Conservation (phyloP, 2,888 invertebrate genomes). For the Stenolophus ochropezus region DNA sequence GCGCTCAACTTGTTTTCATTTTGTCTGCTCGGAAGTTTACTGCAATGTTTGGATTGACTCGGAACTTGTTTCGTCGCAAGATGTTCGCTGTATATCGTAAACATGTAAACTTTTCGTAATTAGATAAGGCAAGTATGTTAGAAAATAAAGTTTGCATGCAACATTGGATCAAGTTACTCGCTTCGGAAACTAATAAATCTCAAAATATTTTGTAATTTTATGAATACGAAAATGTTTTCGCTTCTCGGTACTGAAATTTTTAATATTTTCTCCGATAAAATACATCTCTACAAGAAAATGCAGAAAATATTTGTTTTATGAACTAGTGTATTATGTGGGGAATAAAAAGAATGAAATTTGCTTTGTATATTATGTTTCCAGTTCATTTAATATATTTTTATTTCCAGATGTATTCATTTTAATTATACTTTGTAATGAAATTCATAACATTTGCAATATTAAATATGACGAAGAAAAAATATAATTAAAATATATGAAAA, state of each 20-base stretch:
- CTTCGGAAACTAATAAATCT: constrained; percentile 1
- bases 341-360: neutral
- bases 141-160: constrained; percentile 26
- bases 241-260: constrained; percentile 7
- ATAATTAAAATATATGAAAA: neutral
- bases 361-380: neutral
- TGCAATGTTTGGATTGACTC: constrained; percentile 30
- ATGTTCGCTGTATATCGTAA: constrained; percentile 31
- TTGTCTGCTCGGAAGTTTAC: constrained; percentile 14
- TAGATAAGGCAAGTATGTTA: constrained; percentile 38
- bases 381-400: neutral
- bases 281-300: neutral
- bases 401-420: neutral
- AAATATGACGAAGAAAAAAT: neutral
- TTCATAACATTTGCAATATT: neutral
- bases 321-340: neutral
- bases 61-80: constrained; percentile 20
- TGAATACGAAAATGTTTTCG: constrained; percentile 27
- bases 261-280: constrained; percentile 2
- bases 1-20: constrained; percentile 27
- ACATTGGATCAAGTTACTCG: constrained; percentile 19
- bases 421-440: neutral
- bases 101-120: constrained; percentile 39
- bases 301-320: neutral
- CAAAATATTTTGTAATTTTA: constrained; percentile 10